Evolutionary conservation across 1,140 invertebrate species (phyloP).

Genomic region (Anoplophora glabripennis): DNA sequence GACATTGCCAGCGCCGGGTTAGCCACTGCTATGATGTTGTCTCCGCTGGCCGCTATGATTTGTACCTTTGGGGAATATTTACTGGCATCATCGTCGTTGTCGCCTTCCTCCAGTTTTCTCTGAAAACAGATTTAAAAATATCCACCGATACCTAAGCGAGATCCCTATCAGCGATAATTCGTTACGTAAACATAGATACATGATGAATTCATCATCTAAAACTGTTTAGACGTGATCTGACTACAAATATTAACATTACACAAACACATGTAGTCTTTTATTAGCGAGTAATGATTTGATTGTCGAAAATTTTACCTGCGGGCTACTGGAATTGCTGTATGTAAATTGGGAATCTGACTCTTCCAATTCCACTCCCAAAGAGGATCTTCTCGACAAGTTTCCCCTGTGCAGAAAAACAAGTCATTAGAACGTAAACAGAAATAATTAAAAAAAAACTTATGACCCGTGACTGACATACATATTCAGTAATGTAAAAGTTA

Average conservation of each 20-base stretch:
- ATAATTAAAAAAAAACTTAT: no score
- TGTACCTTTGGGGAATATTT: constrained; percentile 61
- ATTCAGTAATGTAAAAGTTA: no score
- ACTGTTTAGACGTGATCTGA: background rate
- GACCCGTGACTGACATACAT: no score
- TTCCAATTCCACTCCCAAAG: constrained; percentile 59
- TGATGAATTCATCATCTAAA: background rate
- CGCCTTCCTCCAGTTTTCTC: constrained; percentile 49
- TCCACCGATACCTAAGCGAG: no score
- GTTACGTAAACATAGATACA: no score
- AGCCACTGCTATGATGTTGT: constrained; percentile 83
- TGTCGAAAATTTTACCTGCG: constrained; percentile 57
- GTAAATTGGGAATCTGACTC: constrained; percentile 71
- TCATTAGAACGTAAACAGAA: no score
- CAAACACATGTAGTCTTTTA: background rate
- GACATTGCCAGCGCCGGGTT: constrained; percentile 74
- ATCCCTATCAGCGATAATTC: no score
- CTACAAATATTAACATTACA: no score
- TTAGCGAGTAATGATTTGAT: no score
- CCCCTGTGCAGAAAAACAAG: no score
- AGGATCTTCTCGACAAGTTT: constrained; percentile 51
- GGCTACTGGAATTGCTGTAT: constrained; percentile 71
- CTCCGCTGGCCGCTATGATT: constrained; percentile 77
- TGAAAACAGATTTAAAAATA: no score
- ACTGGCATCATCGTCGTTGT: constrained; percentile 52